phyloP scores from a whole-genome alignment of 2,888 invertebrate genomes.

The Hipparchia sbordonii region DNA sequence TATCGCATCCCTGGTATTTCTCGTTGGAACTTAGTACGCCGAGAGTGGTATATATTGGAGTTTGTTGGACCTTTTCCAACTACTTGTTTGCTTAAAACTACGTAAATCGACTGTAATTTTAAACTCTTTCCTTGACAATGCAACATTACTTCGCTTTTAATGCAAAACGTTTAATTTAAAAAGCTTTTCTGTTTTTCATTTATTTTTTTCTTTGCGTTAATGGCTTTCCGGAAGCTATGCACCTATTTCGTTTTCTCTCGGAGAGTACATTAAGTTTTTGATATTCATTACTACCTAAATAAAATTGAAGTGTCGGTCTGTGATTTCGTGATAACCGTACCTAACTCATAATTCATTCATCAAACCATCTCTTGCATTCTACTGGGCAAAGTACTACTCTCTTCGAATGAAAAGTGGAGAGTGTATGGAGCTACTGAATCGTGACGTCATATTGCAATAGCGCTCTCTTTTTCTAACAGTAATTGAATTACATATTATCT shows the following conservation, averaged over 20 bases:
- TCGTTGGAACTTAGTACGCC: slow-evolving; percentile 16
- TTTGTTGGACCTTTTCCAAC: slow-evolving; percentile 26
- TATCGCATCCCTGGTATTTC: slow-evolving; percentile 17
- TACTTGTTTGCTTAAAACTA: slow-evolving; percentile 27
- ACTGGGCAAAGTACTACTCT: too few relatives aligned
- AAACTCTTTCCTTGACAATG: slow-evolving; percentile 25
- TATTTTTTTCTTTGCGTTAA: too few relatives aligned
- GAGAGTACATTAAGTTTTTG: background rate
- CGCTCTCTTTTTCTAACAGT: too few relatives aligned
- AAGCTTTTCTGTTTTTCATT: slow-evolving; percentile 2
- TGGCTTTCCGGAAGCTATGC: background rate
- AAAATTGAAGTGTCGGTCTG: too few relatives aligned
- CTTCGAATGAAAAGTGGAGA: too few relatives aligned
- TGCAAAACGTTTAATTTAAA: slow-evolving; percentile 19
- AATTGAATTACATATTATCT: too few relatives aligned
- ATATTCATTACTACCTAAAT: background rate
- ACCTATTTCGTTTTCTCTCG: background rate
- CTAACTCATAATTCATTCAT: too few relatives aligned
- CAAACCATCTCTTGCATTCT: too few relatives aligned
- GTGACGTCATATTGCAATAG: too few relatives aligned
- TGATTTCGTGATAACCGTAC: too few relatives aligned
- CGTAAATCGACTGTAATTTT: slow-evolving; percentile 29
- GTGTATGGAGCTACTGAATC: too few relatives aligned
- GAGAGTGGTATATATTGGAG: slow-evolving; percentile 26
- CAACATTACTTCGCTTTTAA: slow-evolving; percentile 23